These are phyloP conservation scores for Allacma fusca DNA, from an alignment of 2,888 invertebrate genomes.

Conservation along the genomic window DNA sequence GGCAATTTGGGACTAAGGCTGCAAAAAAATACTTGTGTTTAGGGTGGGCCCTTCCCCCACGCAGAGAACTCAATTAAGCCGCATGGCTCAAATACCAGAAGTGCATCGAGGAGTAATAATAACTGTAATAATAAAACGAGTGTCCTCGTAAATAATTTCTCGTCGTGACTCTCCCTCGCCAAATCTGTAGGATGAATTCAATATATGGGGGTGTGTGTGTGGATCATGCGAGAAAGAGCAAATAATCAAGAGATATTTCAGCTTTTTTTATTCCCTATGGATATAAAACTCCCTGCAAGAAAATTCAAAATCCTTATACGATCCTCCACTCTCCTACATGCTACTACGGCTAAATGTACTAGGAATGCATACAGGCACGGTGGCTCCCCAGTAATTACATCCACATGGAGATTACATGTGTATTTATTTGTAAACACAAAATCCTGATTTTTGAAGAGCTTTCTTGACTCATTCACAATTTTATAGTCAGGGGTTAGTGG, in stretches of 20 bases:
- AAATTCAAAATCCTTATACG: too few relatives aligned
- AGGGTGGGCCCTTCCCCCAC: conserved; percentile 1
- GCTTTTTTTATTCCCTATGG: not conserved
- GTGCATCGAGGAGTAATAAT: conserved; percentile 36
- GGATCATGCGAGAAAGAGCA: not conserved
- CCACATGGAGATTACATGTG: too few relatives aligned
- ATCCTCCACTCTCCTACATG: too few relatives aligned
- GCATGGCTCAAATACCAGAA: conserved; percentile 32
- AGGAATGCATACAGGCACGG: too few relatives aligned
- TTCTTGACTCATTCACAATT: too few relatives aligned
- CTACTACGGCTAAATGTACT: too few relatives aligned
- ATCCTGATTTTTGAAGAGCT: not conserved
- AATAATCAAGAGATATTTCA: conserved; percentile 14
- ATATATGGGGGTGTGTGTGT: not conserved
- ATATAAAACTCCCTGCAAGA: too few relatives aligned
- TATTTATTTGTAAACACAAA: too few relatives aligned
- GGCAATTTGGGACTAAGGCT: too few relatives aligned
- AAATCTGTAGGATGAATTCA: conserved; percentile 6
- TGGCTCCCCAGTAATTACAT: too few relatives aligned
- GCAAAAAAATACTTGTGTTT: not conserved
- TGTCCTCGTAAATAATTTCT: conserved; percentile 40
- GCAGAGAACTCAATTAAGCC: conserved; percentile 31
- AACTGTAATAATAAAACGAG: conserved; percentile 31
- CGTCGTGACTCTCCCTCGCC: conserved; percentile 15
- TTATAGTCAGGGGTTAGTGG: too few relatives aligned